phyloP scores from a whole-genome alignment of 92 coral and sea anemone species.

The Montipora capitata region DNA sequence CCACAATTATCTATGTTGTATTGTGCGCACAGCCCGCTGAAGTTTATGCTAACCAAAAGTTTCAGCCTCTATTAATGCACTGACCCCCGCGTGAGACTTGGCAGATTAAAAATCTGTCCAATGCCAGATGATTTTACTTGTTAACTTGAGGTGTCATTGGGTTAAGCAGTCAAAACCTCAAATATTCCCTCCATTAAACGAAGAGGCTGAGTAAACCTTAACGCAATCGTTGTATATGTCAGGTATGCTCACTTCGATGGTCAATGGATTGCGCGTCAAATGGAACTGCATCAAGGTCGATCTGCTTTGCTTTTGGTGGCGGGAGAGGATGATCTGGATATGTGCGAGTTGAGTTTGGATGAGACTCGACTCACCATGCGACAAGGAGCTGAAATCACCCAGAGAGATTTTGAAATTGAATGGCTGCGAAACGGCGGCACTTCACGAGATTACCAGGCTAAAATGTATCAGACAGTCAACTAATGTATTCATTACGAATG shows the following conservation, averaged over 20 bases:
- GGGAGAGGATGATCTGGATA: slow-evolving; percentile 98
- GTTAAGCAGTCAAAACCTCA: too few relatives aligned
- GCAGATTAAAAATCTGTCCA: too few relatives aligned
- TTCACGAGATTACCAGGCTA: slow-evolving; percentile 87
- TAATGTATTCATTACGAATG: background rate
- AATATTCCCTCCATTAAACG: too few relatives aligned
- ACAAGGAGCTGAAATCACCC: slow-evolving; percentile 90
- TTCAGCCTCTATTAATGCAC: too few relatives aligned
- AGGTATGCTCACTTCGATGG: slow-evolving; percentile 99
- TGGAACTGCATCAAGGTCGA: slow-evolving; percentile 90
- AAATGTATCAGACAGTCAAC: slow-evolving; percentile 67
- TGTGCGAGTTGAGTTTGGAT: slow-evolving; percentile 97
- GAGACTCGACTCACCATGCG: slow-evolving; percentile 92
- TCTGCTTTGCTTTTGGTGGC: slow-evolving; percentile 89
- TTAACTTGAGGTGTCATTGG: too few relatives aligned
- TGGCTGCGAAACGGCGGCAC: slow-evolving; percentile 91
- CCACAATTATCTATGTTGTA: too few relatives aligned
- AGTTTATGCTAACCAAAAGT: too few relatives aligned
- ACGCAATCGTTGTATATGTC: slow-evolving; percentile 3
- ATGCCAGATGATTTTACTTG: too few relatives aligned
- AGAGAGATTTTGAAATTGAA: slow-evolving; percentile 87
- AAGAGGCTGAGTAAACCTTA: background rate
- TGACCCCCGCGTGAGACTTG: too few relatives aligned
- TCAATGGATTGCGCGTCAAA: slow-evolving; percentile 98
- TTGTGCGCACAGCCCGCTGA: too few relatives aligned